A percentile compares a stretch with the other conserved stretches of the same genome.
Evolutionary conservation across 2,797 vertebrate genomes (phyloP).

Genomic region (Paratrypauchen microcephalus): DNA sequence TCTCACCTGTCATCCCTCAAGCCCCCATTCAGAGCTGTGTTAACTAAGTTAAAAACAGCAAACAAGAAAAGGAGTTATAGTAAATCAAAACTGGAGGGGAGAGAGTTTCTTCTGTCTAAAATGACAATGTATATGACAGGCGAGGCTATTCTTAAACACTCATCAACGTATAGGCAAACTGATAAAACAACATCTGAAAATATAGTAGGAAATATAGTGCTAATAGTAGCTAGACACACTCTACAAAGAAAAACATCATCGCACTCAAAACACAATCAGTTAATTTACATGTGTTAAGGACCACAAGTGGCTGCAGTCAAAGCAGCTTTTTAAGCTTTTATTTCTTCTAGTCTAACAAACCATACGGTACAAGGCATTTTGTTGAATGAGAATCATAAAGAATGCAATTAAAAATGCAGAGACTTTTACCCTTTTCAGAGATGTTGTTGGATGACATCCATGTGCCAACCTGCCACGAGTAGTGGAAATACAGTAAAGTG

Average conservation of each 20-base stretch:
- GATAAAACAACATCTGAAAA: slow-evolving; percentile 2
- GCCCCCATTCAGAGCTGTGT: slow-evolving; percentile 6
- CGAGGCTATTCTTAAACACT: slow-evolving; percentile 7
- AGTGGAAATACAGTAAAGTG: too few species aligned
- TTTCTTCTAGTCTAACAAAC: too few species aligned
- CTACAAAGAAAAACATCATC: neutral
- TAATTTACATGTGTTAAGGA: neutral
- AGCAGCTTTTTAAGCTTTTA: neutral
- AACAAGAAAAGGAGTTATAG: slow-evolving; percentile 2
- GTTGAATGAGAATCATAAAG: too few species aligned
- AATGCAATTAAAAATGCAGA: too few species aligned
- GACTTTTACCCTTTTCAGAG: too few species aligned
- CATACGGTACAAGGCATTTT: too few species aligned
- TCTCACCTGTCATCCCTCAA: slow-evolving; percentile 9
- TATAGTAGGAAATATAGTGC: neutral
- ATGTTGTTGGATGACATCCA: too few species aligned
- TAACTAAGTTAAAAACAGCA: slow-evolving; percentile 11
- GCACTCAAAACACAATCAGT: neutral
- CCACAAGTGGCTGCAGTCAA: neutral
- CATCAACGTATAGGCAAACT: neutral
- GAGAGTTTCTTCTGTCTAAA: slow-evolving; percentile 7
- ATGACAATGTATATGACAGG: slow-evolving; percentile 7
- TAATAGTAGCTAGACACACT: neutral
- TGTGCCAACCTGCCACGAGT: too few species aligned
- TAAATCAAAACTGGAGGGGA: neutral